Conservation (phyloP, 2,888 invertebrate species). For the Biston betularia region DNA sequence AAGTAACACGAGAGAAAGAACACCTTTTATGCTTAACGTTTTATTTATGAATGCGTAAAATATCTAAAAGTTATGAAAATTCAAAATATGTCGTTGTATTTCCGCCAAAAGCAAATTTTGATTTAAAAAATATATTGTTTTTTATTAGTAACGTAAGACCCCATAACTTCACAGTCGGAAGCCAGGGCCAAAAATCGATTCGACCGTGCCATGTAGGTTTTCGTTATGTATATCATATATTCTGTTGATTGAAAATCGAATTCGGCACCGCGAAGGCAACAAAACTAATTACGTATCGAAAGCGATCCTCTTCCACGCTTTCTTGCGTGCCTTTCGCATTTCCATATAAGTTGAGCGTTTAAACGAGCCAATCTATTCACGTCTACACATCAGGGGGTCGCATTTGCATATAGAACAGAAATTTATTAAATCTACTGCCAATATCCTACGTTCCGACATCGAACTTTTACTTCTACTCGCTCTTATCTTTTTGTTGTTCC, state of each 20-base stretch:
- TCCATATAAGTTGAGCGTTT: conserved; percentile 86
- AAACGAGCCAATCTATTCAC: conserved; percentile 87
- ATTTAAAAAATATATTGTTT: too few relatives aligned
- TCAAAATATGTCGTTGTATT: background rate
- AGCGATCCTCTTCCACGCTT: conserved; percentile 83
- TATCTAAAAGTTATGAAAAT: background rate
- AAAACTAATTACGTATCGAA: conserved; percentile 85
- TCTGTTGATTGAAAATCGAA: conserved; percentile 74
- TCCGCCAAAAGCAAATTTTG: too few relatives aligned
- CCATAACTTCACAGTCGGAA: too few relatives aligned
- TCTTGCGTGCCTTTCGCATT: conserved; percentile 86
- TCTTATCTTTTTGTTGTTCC: conserved; percentile 75
- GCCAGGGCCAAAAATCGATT: conserved; percentile 25
- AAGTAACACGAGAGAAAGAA: conserved; percentile 38
- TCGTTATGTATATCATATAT: conserved; percentile 42
- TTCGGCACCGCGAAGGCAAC: conserved; percentile 72
- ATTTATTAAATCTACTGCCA: conserved; percentile 87
- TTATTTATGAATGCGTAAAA: conserved; percentile 12
- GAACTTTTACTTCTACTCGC: conserved; percentile 79
- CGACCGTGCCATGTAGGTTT: conserved; percentile 26
- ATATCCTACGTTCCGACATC: conserved; percentile 83
- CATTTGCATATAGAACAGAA: conserved; percentile 87
- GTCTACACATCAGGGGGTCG: conserved; percentile 86
- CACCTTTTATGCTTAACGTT: conserved; percentile 6
- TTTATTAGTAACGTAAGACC: too few relatives aligned